Base-by-base conservation (phyloP, 2,113 vertebrate genomes). In the Casuarius casuarius region DNA sequence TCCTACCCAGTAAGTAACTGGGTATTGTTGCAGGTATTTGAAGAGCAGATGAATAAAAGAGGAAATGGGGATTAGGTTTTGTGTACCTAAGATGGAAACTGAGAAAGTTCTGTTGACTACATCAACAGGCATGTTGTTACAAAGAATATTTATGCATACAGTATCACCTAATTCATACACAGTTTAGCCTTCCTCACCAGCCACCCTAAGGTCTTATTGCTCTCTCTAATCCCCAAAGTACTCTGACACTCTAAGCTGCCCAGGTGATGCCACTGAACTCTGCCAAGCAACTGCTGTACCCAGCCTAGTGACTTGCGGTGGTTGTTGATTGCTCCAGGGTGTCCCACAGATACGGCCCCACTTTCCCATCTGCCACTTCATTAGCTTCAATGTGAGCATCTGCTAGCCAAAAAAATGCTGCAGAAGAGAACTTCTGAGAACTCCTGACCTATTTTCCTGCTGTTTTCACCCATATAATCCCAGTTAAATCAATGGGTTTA, bases 231-330 rank as follows among this genome's bases (percentile, higher is more conserved):
- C 51, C 59, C 79, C 54, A 16, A 18, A 22, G 48, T 1, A 5
- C 48, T 7, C 51, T 28, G 46, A 10, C 9, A 2, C n/a, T n/a
- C 23, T 14, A 29, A 56, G 56, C 66, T 31, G 19, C 15, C 67
- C 22, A 12, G 12, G 22, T 11, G 9, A 16, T 1, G 0, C 28
- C 58, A 29, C 0, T 15, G 9, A 22, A 35, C 18, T 3, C 20
- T 28, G 61, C 7, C 48, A 59, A 25, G 26, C 15, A 44, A 10
- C 10, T 13, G 38, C 51, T 40, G 42, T 11, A 31, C 38, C 40
- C 59, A 48, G 0, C 1, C 26, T 26, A 33, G 29, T 0, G 17
- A 31, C 22, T 33, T 40, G 42, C 59, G 2, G 7, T 6, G 17
- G 19, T 9, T 9, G 12, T 6, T 21, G n/a, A 12, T 4, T 18